phyloP scores from a whole-genome alignment of 2,113 vertebrate genomes.

The Phodopus roborovskii region DNA sequence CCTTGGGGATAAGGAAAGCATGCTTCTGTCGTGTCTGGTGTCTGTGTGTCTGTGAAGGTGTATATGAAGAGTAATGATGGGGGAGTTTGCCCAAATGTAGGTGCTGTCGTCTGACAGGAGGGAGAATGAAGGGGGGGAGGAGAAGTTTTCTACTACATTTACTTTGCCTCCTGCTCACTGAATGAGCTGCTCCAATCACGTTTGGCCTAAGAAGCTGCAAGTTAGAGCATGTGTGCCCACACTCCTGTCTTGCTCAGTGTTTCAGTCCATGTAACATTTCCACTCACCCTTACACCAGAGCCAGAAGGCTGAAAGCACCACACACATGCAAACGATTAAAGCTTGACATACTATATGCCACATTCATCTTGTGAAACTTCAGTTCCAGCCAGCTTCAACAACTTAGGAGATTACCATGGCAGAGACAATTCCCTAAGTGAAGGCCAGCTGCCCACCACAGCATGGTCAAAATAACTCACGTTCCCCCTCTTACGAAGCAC shows the following conservation, averaged over 20 bases:
- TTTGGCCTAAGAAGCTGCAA: not conserved
- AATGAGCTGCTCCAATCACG: not conserved
- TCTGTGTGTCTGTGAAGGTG: not conserved
- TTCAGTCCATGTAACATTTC: not conserved
- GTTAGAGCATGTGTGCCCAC: not conserved
- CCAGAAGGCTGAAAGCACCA: not conserved
- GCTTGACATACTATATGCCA: conserved; percentile 1
- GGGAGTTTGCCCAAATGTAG: not conserved
- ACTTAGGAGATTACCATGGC: conserved; percentile 67
- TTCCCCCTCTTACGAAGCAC: conserved; percentile 20
- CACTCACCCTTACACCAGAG: not conserved
- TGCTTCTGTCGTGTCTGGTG: not conserved
- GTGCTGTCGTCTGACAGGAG: not conserved
- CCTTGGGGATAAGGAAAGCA: not conserved
- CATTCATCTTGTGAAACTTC: conserved; percentile 69
- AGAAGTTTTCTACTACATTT: not conserved
- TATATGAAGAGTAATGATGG: not conserved
- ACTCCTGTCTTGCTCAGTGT: not conserved
- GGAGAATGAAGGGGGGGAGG: too few species aligned
- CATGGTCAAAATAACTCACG: conserved; percentile 64
- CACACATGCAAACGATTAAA: conserved; percentile 67
- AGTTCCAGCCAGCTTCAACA: conserved; percentile 64
- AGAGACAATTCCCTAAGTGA: conserved; percentile 66
- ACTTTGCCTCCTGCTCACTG: not conserved
- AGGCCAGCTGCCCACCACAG: conserved; percentile 66